phyloP scores from a whole-genome alignment of 2,113 vertebrate species.

The Centropus bengalensis region DNA sequence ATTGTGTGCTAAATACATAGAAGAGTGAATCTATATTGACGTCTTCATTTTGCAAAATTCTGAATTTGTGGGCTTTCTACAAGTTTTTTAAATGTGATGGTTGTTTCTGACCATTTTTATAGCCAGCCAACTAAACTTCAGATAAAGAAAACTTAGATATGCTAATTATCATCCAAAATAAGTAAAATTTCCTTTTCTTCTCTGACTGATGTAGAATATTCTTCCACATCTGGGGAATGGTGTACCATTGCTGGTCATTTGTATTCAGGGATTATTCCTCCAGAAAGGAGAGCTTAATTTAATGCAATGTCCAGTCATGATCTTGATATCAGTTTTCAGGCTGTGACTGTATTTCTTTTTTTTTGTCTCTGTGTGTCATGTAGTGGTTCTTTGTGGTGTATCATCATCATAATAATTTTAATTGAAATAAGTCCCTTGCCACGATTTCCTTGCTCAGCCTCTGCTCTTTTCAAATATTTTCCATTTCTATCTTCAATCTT shows the following conservation, averaged over 20 bases:
- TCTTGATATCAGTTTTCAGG: neutral
- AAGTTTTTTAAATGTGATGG: neutral
- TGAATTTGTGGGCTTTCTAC: neutral
- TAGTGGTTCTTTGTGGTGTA: neutral
- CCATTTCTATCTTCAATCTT: neutral
- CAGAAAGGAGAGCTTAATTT: neutral
- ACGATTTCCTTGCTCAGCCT: neutral
- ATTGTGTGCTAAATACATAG: neutral
- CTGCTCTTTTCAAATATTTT: neutral
- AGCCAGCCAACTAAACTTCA: neutral
- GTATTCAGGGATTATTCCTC: neutral
- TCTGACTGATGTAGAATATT: neutral
- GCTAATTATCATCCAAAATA: neutral
- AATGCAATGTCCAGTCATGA: neutral
- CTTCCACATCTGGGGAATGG: neutral
- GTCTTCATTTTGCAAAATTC: neutral
- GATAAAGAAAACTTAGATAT: neutral
- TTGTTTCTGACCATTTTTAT: neutral
- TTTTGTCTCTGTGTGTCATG: neutral
- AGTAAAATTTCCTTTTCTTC: neutral
- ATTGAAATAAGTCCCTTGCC: neutral
- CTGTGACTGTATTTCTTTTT: neutral
- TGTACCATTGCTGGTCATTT: neutral
- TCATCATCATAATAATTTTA: neutral
- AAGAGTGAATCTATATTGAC: neutral